Evolutionary conservation across 1,140 invertebrate species (phyloP).

Genomic region (Drosophila trapezifrons): DNA sequence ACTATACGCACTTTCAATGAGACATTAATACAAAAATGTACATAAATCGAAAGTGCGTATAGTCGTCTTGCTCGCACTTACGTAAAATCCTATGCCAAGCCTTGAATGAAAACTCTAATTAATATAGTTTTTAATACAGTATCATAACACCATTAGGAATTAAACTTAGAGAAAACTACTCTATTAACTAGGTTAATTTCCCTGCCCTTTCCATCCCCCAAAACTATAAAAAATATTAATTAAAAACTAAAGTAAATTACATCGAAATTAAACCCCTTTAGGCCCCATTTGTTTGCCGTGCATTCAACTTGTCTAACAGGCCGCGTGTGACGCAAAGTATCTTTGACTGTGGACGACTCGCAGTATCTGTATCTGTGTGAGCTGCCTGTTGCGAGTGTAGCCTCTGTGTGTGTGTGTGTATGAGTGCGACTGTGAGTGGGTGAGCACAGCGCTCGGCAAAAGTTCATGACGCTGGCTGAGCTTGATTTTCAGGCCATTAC

Average conservation of each 20-base stretch:
- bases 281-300: neutral
- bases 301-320: constrained; percentile 60
- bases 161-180: neutral
- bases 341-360: constrained; percentile 47
- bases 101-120: too few species aligned
- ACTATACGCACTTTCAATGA: too few species aligned
- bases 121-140: too few species aligned
- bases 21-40: too few species aligned
- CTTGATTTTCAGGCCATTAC: constrained; percentile 80
- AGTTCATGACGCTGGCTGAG: constrained; percentile 75
- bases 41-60: too few species aligned
- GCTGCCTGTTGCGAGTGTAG: constrained; percentile 55
- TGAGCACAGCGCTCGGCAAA: constrained; percentile 61
- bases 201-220: too few species aligned
- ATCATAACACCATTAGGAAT: too few species aligned
- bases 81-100: too few species aligned
- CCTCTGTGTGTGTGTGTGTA: neutral
- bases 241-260: too few species aligned
- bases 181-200: neutral
- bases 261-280: neutral
- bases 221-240: too few species aligned
- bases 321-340: constrained; percentile 72
- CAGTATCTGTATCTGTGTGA: constrained; percentile 43
- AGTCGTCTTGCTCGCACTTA: too few species aligned
- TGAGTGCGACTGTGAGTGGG: constrained; percentile 15